Percentiles rank a stretch among this genome's conserved stretches.
Evolutionary conservation across 64 coral and sea anemone species (phyloP).

Genomic region (Porites lutea): DNA sequence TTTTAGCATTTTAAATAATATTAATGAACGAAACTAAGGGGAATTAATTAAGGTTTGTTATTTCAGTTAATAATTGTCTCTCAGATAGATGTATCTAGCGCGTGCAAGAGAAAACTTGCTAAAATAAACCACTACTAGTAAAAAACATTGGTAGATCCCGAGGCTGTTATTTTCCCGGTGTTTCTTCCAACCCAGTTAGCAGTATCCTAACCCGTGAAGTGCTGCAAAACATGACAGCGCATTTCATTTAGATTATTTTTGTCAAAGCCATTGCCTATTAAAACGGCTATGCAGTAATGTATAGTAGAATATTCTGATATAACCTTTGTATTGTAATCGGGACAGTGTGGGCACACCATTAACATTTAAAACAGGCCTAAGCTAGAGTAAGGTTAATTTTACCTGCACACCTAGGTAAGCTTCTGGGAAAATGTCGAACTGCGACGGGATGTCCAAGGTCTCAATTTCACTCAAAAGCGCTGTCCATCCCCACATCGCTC

Average conservation of each 20-base stretch:
- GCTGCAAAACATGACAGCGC: no score
- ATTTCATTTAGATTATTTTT: conserved; percentile 18
- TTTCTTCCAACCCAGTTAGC: no score
- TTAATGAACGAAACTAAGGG: conserved; percentile 7
- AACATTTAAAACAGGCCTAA: conserved; percentile 3
- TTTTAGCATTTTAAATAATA: conserved; percentile 17
- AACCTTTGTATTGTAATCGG: conserved; percentile 14
- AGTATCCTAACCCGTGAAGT: no score
- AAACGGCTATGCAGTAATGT: background rate
- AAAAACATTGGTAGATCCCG: no score
- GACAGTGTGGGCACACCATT: background rate
- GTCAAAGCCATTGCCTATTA: conserved; percentile 11
- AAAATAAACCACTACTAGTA: no score
- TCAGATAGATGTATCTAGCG: no score
- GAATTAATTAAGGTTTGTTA: conserved; percentile 8
- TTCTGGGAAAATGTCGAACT: conserved; percentile 55
- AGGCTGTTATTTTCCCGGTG: no score
- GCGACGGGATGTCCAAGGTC: conserved; percentile 32
- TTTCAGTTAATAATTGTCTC: no score
- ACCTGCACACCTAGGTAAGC: conserved; percentile 35
- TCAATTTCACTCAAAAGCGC: conserved; percentile 30
- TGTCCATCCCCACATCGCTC: conserved; percentile 14
- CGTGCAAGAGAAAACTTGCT: no score
- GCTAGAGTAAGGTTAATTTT: conserved; percentile 15
- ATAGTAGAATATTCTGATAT: conserved; percentile 17